Evolutionary conservation across 2,888 invertebrate species (phyloP).

Genomic region (Nomada ruficornis): DNA sequence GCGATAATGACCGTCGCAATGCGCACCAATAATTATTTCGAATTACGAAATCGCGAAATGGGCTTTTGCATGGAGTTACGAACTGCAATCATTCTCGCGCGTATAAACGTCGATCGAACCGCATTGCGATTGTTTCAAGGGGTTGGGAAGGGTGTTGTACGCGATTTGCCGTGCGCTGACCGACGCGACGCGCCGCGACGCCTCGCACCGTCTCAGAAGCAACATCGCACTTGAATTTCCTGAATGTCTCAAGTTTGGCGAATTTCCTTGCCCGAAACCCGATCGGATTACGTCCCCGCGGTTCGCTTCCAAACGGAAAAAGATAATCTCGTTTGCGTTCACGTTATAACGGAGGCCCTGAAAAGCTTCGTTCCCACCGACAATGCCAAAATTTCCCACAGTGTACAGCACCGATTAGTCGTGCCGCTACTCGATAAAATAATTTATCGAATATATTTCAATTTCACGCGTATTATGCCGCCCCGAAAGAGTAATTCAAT

Average conservation of each 20-base stretch:
- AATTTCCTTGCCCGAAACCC: background rate
- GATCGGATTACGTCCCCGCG: background rate
- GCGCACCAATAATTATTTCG: conserved; percentile 75
- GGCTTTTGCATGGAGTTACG: conserved; percentile 74
- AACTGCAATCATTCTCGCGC: conserved; percentile 71
- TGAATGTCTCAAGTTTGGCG: background rate
- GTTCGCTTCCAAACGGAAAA: conserved; percentile 3
- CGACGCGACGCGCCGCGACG: background rate
- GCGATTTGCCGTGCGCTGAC: conserved; percentile 57
- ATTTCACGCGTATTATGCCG: conserved; percentile 83
- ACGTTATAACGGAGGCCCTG: too few species aligned
- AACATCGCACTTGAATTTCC: conserved; percentile 57
- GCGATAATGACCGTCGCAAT: conserved; percentile 74
- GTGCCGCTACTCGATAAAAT: conserved; percentile 82
- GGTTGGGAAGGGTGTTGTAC: conserved; percentile 23
- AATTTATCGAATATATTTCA: conserved; percentile 84
- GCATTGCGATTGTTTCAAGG: conserved; percentile 67
- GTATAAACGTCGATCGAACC: conserved; percentile 72
- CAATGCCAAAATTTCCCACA: conserved; percentile 67
- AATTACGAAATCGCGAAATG: conserved; percentile 75
- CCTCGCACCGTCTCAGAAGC: conserved; percentile 54
- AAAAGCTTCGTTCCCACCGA: conserved; percentile 36
- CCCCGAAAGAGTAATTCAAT: conserved; percentile 84
- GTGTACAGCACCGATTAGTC: conserved; percentile 81
- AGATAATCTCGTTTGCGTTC: too few species aligned